phyloP scores from a whole-genome alignment of 2,797 vertebrate genomes.

The Gadopsis marmoratus region DNA sequence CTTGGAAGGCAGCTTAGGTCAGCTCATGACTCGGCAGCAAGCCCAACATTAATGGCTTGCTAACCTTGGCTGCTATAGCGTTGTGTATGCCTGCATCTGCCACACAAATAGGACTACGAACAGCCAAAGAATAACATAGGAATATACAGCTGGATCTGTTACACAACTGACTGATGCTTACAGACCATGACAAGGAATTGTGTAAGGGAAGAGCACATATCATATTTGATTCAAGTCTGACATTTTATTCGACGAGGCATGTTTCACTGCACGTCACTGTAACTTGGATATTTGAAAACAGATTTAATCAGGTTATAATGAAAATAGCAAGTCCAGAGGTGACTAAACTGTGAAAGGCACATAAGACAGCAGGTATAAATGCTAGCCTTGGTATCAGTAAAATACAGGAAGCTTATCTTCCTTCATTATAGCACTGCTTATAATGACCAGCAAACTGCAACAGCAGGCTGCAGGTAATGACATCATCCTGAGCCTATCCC shows the following conservation, averaged over 20 bases:
- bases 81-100: slow-evolving; percentile 20
- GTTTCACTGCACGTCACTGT: neutral
- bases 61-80: slow-evolving; percentile 32
- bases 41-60: slow-evolving; percentile 48
- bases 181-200: slow-evolving; percentile 11
- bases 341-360: neutral
- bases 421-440: neutral
- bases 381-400: neutral
- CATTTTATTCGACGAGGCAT: slow-evolving; percentile 5
- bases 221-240: slow-evolving; percentile 16
- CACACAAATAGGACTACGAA: neutral
- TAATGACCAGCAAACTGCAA: neutral
- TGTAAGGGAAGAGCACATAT: neutral
- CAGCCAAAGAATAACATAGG: slow-evolving; percentile 2
- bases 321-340: slow-evolving; percentile 6
- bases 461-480: slow-evolving; percentile 7
- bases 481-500: slow-evolving; percentile 1
- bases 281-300: neutral
- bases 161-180: neutral
- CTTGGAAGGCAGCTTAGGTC: slow-evolving; percentile 72
- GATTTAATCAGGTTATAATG: neutral
- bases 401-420: slow-evolving; percentile 23
- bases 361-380: slow-evolving; percentile 5
- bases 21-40: slow-evolving; percentile 59
- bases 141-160: slow-evolving; percentile 7